Conservation (phyloP, 1,140 invertebrate genomes). For the Rhopalosiphum padi region DNA sequence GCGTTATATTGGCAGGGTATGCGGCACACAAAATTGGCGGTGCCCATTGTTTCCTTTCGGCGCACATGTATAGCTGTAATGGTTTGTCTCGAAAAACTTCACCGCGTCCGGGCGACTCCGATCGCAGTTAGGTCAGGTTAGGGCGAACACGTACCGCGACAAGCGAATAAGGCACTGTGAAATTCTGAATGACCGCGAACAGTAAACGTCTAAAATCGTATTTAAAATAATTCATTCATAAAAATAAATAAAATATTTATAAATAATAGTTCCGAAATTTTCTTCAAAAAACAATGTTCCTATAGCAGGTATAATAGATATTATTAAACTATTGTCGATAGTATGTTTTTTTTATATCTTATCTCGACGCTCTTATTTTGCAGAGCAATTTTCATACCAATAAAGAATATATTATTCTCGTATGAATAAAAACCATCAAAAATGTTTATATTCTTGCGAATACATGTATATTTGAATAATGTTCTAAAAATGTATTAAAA, state of each 20-base stretch:
- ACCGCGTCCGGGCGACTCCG: not conserved
- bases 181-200: not conserved
- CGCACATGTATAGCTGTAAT: not conserved
- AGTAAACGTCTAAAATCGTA: not conserved
- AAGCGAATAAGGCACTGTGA: not conserved
- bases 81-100: no score
- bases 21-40: not conserved
- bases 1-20: not conserved
- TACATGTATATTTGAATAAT: not conserved
- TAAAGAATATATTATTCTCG: not conserved
- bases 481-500: slow-evolving; percentile 18
- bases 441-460: not conserved
- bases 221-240: not conserved
- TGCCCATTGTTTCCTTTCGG: not conserved
- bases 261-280: not conserved
- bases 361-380: not conserved
- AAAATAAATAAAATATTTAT: not conserved
- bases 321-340: not conserved
- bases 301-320: not conserved
- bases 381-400: not conserved
- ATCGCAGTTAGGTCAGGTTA: not conserved
- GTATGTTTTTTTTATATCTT: not conserved
- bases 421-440: not conserved
- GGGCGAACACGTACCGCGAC: no score
- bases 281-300: not conserved